phyloP scores from a whole-genome alignment of 2,888 invertebrate species.

The Sabatieria punctata region DNA sequence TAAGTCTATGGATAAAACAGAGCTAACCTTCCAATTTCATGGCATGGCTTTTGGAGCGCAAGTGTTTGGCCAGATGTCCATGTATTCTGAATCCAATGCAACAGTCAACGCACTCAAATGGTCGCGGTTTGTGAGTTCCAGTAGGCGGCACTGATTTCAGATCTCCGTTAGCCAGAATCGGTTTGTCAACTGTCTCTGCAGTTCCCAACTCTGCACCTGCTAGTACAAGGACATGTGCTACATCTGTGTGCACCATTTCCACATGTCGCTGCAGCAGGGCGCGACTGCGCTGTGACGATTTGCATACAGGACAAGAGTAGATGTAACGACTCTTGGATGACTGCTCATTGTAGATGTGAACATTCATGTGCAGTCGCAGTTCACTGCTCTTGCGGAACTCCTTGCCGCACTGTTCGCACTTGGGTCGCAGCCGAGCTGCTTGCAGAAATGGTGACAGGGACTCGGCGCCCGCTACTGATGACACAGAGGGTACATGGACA shows the following conservation, averaged over 20 bases:
- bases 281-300: constrained; percentile 24
- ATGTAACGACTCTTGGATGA: constrained; percentile 45
- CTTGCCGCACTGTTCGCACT: constrained; percentile 71
- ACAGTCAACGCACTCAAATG: constrained; percentile 88
- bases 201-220: not conserved
- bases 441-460: too few relatives aligned
- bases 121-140: too few relatives aligned
- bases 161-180: too few relatives aligned
- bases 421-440: too few relatives aligned
- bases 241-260: constrained; percentile 13
- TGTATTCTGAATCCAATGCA: constrained; percentile 81
- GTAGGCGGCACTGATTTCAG: constrained; percentile 26
- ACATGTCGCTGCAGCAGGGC: constrained; percentile 24
- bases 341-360: constrained; percentile 81
- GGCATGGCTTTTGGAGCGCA: constrained; percentile 42
- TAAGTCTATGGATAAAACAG: too few relatives aligned
- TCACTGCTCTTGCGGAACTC: constrained; percentile 79
- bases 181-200: not conserved
- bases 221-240: not conserved
- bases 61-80: constrained; percentile 83
- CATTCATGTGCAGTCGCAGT: constrained; percentile 73
- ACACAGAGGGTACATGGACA: too few relatives aligned
- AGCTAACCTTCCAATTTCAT: constrained; percentile 26
- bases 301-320: constrained; percentile 30
- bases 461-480: too few relatives aligned